phyloP scores from a whole-genome alignment of 2,888 invertebrate genomes.

The Spodoptera littoralis region DNA sequence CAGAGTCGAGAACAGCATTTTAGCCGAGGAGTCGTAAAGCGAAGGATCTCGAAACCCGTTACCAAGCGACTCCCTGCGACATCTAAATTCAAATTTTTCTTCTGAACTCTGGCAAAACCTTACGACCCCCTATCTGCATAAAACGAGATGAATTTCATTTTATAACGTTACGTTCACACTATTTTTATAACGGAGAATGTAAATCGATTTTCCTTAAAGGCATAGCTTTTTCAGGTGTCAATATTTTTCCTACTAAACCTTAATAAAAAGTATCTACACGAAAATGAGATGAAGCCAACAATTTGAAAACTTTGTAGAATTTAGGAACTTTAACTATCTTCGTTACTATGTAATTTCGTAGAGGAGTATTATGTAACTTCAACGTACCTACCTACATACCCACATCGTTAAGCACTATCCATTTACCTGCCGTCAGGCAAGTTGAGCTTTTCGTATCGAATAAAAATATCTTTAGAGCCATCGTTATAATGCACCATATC shows the following conservation, averaged over 20 bases:
- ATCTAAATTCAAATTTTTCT: conserved; percentile 87
- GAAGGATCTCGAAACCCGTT: conserved; percentile 77
- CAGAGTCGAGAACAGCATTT: conserved; percentile 82
- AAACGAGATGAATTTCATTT: conserved; percentile 81
- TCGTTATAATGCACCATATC: conserved; percentile 20
- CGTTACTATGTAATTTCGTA: conserved; percentile 51
- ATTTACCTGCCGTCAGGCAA: conserved; percentile 51
- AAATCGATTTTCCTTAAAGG: conserved; percentile 60
- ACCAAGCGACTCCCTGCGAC: conserved; percentile 76
- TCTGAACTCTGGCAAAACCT: conserved; percentile 69
- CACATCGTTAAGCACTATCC: conserved; percentile 37
- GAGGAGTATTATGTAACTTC: conserved; percentile 32
- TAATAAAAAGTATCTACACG: too few relatives aligned
- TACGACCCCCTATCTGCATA: conserved; percentile 79
- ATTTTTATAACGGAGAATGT: conserved; percentile 63
- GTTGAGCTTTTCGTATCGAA: conserved; percentile 38
- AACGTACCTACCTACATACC: conserved; percentile 11
- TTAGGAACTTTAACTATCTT: conserved; percentile 33
- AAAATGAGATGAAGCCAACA: too few relatives aligned
- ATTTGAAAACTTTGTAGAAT: too few relatives aligned
- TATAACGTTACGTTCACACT: conserved; percentile 74
- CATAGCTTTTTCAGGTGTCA: conserved; percentile 42
- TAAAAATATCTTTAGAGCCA: conserved; percentile 49
- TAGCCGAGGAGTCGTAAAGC: conserved; percentile 83
- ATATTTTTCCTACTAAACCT: too few relatives aligned